phyloP scores from a whole-genome alignment of 2,888 invertebrate genomes.

The Netelia inedita region DNA sequence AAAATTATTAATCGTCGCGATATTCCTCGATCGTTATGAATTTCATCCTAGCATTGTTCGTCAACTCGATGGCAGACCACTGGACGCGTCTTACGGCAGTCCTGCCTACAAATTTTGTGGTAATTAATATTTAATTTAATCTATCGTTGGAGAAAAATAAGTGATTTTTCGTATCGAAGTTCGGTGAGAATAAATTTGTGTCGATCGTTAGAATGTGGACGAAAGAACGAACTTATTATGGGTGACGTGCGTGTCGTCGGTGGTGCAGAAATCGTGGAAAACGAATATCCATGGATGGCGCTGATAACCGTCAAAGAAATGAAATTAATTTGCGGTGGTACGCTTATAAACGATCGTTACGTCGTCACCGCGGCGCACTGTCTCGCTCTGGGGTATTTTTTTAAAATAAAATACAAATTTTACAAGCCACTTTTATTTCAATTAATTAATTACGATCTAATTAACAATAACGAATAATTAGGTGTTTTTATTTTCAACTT shows the following conservation, averaged over 20 bases:
- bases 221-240: constrained; percentile 54
- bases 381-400: constrained; percentile 85
- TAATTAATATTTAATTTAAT: constrained; percentile 60
- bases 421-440: neutral
- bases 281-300: constrained; percentile 87
- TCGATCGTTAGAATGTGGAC: constrained; percentile 68
- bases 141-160: neutral
- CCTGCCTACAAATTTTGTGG: constrained; percentile 72
- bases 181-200: neutral
- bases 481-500: too few relatives aligned
- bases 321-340: constrained; percentile 86
- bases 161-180: neutral
- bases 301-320: constrained; percentile 84
- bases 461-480: too few relatives aligned
- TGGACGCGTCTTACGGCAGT: constrained; percentile 71
- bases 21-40: neutral
- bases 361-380: constrained; percentile 87
- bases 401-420: neutral
- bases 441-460: neutral
- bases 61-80: constrained; percentile 47
- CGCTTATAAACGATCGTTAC: constrained; percentile 86
- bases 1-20: constrained; percentile 22
- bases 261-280: constrained; percentile 85
- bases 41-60: neutral
- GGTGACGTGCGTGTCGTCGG: constrained; percentile 86